Percentiles rank a stretch among this genome's conserved stretches.
Evolutionary conservation across 2,888 invertebrate species (phyloP).

Genomic region (Chymomyza procnemis): DNA sequence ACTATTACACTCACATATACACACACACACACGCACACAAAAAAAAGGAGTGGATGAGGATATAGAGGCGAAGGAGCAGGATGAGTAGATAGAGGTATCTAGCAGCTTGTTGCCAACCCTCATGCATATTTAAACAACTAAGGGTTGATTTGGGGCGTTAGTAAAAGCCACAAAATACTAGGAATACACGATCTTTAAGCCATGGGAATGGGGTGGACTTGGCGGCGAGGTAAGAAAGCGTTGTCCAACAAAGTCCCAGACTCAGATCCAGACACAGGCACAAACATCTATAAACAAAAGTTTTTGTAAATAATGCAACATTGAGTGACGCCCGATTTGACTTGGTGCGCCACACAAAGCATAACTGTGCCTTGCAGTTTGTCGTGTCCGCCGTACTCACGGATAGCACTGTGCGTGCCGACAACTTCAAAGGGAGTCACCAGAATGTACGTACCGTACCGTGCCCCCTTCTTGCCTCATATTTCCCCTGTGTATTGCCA

Average conservation of each 20-base stretch:
- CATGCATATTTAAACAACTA: slow-evolving; percentile 70
- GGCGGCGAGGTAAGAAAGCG: not conserved
- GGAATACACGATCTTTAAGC: too few relatives aligned
- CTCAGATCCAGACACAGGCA: slow-evolving; percentile 28
- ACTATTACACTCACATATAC: slow-evolving; percentile 18
- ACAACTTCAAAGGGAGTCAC: slow-evolving; percentile 4
- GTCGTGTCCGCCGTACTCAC: slow-evolving; percentile 32
- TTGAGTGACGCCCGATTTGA: slow-evolving; percentile 30
- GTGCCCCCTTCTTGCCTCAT: slow-evolving; percentile 8
- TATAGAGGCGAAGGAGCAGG: not conserved
- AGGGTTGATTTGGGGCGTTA: slow-evolving; percentile 29
- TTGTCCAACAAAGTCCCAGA: not conserved
- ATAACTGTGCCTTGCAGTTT: slow-evolving; percentile 49
- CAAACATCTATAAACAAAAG: slow-evolving; percentile 71
- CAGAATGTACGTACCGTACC: not conserved
- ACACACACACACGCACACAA: too few relatives aligned
- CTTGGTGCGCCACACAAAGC: slow-evolving; percentile 31
- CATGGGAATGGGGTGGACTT: not conserved
- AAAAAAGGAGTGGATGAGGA: not conserved
- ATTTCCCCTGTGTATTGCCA: slow-evolving; percentile 45
- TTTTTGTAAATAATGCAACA: slow-evolving; percentile 72
- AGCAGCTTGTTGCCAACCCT: slow-evolving; percentile 57
- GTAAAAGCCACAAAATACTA: slow-evolving; percentile 53
- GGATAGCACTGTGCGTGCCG: slow-evolving; percentile 6
- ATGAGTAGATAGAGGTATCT: slow-evolving; percentile 12